phyloP scores from a whole-genome alignment of 2,888 invertebrate species.

The Disparrhopalites patrizii region DNA sequence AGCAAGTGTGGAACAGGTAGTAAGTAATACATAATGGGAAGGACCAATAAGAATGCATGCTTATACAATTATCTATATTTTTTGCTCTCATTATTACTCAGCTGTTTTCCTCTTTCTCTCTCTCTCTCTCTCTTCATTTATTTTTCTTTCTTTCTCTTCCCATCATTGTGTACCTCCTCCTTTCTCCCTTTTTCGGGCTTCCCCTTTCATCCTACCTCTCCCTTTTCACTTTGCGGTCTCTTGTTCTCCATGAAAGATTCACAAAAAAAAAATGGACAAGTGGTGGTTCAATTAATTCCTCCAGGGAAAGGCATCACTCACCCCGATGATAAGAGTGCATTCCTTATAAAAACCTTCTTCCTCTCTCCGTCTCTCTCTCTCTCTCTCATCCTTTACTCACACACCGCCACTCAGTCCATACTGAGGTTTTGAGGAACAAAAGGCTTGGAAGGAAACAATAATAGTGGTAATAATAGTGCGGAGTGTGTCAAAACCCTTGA shows the following conservation, averaged over 20 bases:
- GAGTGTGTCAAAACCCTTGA: too few species aligned
- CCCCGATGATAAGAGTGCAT: conserved; percentile 6
- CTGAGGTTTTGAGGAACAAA: too few species aligned
- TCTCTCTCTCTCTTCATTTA: too few species aligned
- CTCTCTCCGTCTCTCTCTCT: background rate
- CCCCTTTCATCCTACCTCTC: background rate
- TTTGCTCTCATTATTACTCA: too few species aligned
- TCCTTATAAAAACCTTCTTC: conserved; percentile 12
- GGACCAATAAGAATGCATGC: too few species aligned
- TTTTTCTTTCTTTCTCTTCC: too few species aligned
- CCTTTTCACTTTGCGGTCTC: background rate
- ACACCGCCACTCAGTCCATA: too few species aligned
- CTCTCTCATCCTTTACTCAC: background rate
- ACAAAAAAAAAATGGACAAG: too few species aligned
- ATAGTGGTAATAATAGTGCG: too few species aligned
- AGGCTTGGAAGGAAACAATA: too few species aligned
- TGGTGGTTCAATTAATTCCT: conserved; percentile 11
- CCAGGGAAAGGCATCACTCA: conserved; percentile 10
- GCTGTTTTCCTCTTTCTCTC: conserved; percentile 9
- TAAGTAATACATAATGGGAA: too few species aligned
- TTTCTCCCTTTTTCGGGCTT: background rate
- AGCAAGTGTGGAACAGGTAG: background rate
- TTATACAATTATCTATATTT: too few species aligned
- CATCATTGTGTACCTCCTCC: background rate
- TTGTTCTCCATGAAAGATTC: background rate